A percentile compares a stretch with the other conserved stretches of the same genome.
These are phyloP conservation scores for Pterobdella sp. DNA, from an alignment of 2,888 invertebrate species.

Conservation along the genomic window DNA sequence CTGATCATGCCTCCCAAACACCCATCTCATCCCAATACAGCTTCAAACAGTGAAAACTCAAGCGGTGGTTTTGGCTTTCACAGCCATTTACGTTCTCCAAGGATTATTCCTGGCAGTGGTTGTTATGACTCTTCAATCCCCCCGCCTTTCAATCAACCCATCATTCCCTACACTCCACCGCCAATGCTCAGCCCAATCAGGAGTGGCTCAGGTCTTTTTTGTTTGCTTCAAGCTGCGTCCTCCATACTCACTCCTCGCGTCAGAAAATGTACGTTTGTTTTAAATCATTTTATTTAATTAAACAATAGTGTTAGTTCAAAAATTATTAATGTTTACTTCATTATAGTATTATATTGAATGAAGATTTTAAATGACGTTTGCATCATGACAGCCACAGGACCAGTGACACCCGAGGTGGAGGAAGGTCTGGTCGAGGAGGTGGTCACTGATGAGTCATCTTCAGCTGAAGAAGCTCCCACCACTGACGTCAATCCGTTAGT, in stretches of 20 bases:
- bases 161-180: slow-evolving; percentile 76
- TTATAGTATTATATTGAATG: background rate
- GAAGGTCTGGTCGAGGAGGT: slow-evolving; percentile 25
- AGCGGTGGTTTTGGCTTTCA: slow-evolving; percentile 48
- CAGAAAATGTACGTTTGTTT: slow-evolving; percentile 1
- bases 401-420: slow-evolving; percentile 9
- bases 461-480: slow-evolving; percentile 11
- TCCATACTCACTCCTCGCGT: slow-evolving; percentile 21
- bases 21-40: background rate
- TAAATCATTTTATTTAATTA: background rate
- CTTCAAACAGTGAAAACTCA: slow-evolving; percentile 5
- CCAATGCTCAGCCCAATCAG: slow-evolving; percentile 88
- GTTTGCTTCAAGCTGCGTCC: slow-evolving; percentile 47
- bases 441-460: slow-evolving; percentile 15
- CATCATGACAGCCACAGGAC: slow-evolving; percentile 8
- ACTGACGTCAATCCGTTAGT: slow-evolving; percentile 25
- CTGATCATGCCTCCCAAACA: slow-evolving; percentile 50
- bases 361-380: background rate
- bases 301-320: background rate
- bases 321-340: background rate
- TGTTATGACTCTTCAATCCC: slow-evolving; percentile 17
- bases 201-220: slow-evolving; percentile 75
- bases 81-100: slow-evolving; percentile 55
- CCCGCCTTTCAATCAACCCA: slow-evolving; percentile 39
- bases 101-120: slow-evolving; percentile 35